phyloP scores from a whole-genome alignment of 2,888 invertebrate genomes.

The Trissolcus japonicus region DNA sequence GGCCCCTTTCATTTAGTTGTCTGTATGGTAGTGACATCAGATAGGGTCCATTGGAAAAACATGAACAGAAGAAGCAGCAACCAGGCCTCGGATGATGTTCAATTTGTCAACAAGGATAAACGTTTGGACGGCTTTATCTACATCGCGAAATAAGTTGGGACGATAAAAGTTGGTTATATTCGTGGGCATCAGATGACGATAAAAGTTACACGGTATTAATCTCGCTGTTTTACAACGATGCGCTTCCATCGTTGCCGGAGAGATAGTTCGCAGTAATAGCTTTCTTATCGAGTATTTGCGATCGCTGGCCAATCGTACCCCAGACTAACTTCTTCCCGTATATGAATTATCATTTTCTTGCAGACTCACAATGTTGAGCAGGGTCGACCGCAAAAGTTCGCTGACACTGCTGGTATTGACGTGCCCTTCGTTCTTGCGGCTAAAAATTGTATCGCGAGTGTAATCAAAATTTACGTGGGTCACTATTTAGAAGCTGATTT shows the following conservation, averaged over 20 bases:
- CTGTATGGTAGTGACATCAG: background rate
- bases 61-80: background rate
- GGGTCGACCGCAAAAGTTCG: background rate
- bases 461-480: conserved; percentile 42
- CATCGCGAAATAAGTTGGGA: conserved; percentile 35
- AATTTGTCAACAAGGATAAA: conserved; percentile 43
- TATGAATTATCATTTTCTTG: conserved; percentile 40
- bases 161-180: conserved; percentile 46
- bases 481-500: conserved; percentile 43
- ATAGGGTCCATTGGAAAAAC: background rate
- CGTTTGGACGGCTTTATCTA: conserved; percentile 40
- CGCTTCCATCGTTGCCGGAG: conserved; percentile 16
- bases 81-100: conserved; percentile 18
- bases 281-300: conserved; percentile 36
- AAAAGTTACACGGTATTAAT: conserved; percentile 44
- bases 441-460: conserved; percentile 45
- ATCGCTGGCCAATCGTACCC: conserved; percentile 1
- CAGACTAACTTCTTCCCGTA: conserved; percentile 24
- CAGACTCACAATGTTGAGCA: background rate
- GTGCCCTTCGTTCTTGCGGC: conserved; percentile 7
- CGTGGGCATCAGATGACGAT: conserved; percentile 3
- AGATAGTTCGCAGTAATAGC: conserved; percentile 37
- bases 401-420: conserved; percentile 28
- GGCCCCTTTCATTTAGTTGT: background rate
- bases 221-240: conserved; percentile 40